Percentiles rank a stretch among this genome's conserved stretches.
These are phyloP conservation scores for Armadillidium nasatum DNA, from an alignment of 1,140 invertebrate genomes.

Conservation along the genomic window DNA sequence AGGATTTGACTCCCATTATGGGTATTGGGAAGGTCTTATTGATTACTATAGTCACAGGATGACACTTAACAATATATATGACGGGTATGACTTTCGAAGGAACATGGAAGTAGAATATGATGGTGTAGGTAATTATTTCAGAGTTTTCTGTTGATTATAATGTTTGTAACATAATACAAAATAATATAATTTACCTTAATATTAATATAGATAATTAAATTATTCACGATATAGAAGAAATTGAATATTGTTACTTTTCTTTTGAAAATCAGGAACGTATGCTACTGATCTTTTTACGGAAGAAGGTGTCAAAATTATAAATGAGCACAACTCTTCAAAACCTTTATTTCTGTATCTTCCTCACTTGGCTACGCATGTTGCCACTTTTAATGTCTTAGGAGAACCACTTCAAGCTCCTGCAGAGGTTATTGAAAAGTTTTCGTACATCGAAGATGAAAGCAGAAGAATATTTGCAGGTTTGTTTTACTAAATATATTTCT, in stretches of 20 bases:
- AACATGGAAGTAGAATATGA: constrained; percentile 65
- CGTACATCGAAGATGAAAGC: constrained; percentile 63
- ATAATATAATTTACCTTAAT: too few relatives aligned
- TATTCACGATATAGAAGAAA: too few relatives aligned
- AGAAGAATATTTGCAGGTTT: constrained; percentile 72
- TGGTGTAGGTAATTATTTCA: constrained; percentile 58
- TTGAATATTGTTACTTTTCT: too few relatives aligned
- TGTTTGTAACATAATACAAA: too few relatives aligned
- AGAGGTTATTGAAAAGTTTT: constrained; percentile 62
- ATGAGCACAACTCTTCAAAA: constrained; percentile 59
- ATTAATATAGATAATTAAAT: too few relatives aligned
- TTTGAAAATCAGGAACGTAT: constrained; percentile 54
- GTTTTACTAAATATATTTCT: too few relatives aligned
- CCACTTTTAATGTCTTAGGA: constrained; percentile 51
- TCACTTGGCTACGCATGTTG: constrained; percentile 79
- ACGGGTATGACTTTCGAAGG: constrained; percentile 65
- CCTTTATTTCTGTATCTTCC: constrained; percentile 80
- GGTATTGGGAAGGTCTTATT: constrained; percentile 45
- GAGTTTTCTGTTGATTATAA: too few relatives aligned
- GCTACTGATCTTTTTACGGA: constrained; percentile 76
- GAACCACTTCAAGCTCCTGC: constrained; percentile 73
- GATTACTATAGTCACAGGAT: constrained; percentile 46
- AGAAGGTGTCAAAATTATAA: constrained; percentile 66
- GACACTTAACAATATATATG: constrained; percentile 46
- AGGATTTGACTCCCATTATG: constrained; percentile 45